Conservation (phyloP, 1,140 invertebrate genomes). For the Neodiprion pinetum region DNA sequence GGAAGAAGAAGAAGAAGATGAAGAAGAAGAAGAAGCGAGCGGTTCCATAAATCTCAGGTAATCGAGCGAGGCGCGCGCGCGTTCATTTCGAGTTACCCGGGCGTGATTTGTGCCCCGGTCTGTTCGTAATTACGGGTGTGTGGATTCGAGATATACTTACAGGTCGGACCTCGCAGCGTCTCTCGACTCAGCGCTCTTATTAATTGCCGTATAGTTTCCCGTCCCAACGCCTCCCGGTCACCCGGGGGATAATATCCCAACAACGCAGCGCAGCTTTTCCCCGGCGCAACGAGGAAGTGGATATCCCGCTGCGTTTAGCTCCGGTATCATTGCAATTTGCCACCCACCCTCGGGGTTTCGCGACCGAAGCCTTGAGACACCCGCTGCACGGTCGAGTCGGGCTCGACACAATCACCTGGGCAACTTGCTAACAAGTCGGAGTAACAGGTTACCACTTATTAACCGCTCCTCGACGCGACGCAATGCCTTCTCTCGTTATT, state of each 20-base stretch:
- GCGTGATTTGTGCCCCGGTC: slow-evolving; percentile 1
- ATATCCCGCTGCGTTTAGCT: background rate
- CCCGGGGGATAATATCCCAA: background rate
- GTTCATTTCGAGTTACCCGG: slow-evolving; percentile 1
- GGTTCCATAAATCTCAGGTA: slow-evolving; percentile 4
- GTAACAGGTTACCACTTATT: too few relatives aligned
- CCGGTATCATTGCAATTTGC: too few relatives aligned
- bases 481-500: too few relatives aligned
- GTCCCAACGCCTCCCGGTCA: slow-evolving; percentile 4
- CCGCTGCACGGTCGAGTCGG: too few relatives aligned
- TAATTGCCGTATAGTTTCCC: slow-evolving; percentile 5
- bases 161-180: background rate
- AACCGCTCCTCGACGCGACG: too few relatives aligned
- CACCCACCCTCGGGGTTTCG: background rate
- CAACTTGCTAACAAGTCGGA: too few relatives aligned
- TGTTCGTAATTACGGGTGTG: background rate
- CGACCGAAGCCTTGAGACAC: too few relatives aligned
- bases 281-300: background rate
- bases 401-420: too few relatives aligned
- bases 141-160: background rate
- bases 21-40: background rate
- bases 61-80: slow-evolving; percentile 5
- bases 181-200: background rate
- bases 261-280: background rate
- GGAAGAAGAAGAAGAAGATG: too few relatives aligned